Conservation (phyloP, 2,113 vertebrate genomes). For the Corydoras maculifer region DNA sequence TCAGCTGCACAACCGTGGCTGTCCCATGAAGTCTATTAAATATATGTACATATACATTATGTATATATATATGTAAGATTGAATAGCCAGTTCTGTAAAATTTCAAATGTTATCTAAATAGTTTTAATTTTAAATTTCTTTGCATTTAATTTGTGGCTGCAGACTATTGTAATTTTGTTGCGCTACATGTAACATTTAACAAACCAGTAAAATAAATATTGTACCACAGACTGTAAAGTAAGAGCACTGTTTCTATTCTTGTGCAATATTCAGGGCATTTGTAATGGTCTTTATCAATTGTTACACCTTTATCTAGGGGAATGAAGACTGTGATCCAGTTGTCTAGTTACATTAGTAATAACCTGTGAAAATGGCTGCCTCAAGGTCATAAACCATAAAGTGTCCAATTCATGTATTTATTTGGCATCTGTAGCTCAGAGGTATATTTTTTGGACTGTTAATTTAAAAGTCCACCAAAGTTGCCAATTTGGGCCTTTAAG, state of each 20-base stretch:
- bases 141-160: slow-evolving; percentile 90
- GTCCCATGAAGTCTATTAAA: slow-evolving; percentile 82
- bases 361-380: too few relatives aligned
- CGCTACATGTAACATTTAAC: slow-evolving; percentile 92
- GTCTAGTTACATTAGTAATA: too few relatives aligned
- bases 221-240: slow-evolving; percentile 90
- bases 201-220: slow-evolving; percentile 95
- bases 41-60: slow-evolving; percentile 68
- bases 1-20: slow-evolving; percentile 81
- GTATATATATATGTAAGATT: slow-evolving; percentile 81
- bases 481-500: too few relatives aligned
- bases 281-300: slow-evolving; percentile 53
- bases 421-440: too few relatives aligned
- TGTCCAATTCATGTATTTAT: too few relatives aligned
- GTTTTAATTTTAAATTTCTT: slow-evolving; percentile 80
- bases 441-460: too few relatives aligned
- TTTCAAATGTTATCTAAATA: slow-evolving; percentile 80
- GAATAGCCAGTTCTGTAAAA: slow-evolving; percentile 88
- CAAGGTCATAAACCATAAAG: too few relatives aligned
- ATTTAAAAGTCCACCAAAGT: too few relatives aligned
- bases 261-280: slow-evolving; percentile 51
- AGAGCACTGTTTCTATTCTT: slow-evolving; percentile 78
- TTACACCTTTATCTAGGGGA: slow-evolving; percentile 30
- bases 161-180: slow-evolving; percentile 92
- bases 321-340: too few relatives aligned